phyloP scores from a whole-genome alignment of 2,113 vertebrate species.

The Pseudonaja textilis region DNA sequence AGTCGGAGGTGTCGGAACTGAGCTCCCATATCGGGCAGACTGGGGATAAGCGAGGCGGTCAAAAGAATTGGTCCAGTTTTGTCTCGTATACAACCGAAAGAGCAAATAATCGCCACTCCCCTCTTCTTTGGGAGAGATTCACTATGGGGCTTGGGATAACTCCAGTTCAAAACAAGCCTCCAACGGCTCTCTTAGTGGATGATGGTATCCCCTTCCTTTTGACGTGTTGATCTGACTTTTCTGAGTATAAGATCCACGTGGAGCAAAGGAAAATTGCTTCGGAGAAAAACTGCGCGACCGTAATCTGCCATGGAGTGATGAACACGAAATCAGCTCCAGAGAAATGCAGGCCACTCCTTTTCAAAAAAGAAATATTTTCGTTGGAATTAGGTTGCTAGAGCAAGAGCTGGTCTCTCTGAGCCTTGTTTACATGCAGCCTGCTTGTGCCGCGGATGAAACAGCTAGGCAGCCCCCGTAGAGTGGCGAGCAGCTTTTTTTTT shows the following conservation, averaged over 20 bases:
- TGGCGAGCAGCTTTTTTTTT: neutral
- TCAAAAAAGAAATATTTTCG: neutral
- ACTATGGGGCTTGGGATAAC: neutral
- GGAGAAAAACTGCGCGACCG: neutral
- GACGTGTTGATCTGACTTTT: neutral
- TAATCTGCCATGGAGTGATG: neutral
- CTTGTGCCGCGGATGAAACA: neutral
- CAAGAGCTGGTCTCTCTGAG: neutral
- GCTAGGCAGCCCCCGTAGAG: neutral
- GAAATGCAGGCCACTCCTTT: neutral
- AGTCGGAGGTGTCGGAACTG: neutral
- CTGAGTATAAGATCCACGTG: neutral
- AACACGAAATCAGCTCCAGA: neutral
- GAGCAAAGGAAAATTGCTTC: neutral
- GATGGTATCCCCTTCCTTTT: neutral
- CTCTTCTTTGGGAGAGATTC: neutral
- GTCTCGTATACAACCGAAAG: neutral
- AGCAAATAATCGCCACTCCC: neutral
- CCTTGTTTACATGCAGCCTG: neutral
- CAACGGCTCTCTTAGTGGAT: neutral
- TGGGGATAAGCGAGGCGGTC: neutral
- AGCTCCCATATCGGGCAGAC: neutral
- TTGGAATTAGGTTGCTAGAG: neutral
- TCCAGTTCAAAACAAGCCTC: neutral
- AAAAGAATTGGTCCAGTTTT: no score